Evolutionary conservation across 2,888 invertebrate species (phyloP).

Genomic region (Craniophora ligustri): DNA sequence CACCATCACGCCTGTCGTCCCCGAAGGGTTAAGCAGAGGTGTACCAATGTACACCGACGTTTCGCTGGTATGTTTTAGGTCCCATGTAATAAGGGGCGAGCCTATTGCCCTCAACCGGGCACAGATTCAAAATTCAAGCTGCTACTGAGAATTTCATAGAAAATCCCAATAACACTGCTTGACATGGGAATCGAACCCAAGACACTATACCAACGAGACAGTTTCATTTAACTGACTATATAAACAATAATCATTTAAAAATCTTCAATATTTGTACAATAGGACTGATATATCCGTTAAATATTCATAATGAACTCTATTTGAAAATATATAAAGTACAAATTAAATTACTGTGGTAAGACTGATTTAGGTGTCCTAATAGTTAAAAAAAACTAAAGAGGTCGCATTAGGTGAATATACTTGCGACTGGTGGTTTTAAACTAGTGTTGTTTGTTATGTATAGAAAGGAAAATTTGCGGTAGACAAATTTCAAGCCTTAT

Average conservation of each 20-base stretch:
- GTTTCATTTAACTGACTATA: background rate
- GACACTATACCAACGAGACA: background rate
- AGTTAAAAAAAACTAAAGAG: slow-evolving; percentile 23
- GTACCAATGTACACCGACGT: too few species aligned
- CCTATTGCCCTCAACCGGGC: too few species aligned
- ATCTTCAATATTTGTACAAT: slow-evolving; percentile 46
- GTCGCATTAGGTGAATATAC: background rate
- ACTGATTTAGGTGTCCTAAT: slow-evolving; percentile 21
- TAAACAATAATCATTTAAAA: slow-evolving; percentile 5
- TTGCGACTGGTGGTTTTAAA: background rate
- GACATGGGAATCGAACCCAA: too few species aligned
- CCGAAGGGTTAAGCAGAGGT: too few species aligned
- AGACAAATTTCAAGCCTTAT: too few species aligned
- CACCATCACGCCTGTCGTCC: too few species aligned
- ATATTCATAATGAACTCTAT: slow-evolving; percentile 43
- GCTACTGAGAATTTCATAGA: too few species aligned
- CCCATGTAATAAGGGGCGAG: too few species aligned
- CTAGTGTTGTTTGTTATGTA: slow-evolving; percentile 35
- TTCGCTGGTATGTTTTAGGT: too few species aligned
- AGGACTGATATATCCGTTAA: slow-evolving; percentile 30
- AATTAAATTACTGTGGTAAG: slow-evolving; percentile 48
- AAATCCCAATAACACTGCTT: too few species aligned
- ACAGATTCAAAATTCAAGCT: too few species aligned
- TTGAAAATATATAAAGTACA: slow-evolving; percentile 25
- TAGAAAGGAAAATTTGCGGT: too few species aligned